Base-by-base conservation (phyloP, 2,797 vertebrate species). In the Hybognathus amarus region DNA sequence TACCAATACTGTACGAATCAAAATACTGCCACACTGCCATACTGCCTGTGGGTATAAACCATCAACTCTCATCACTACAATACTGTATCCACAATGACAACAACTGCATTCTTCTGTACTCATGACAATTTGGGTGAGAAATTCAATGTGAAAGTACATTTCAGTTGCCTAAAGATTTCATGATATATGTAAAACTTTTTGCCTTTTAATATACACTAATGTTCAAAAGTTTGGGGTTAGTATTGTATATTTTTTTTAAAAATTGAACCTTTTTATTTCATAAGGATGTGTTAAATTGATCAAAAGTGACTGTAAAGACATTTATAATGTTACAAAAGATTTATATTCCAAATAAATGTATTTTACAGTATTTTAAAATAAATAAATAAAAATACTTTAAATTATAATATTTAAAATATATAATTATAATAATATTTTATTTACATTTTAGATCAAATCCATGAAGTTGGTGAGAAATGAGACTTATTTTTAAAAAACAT, bases 1-100 rank as follows among this genome's bases (percentile, higher is more conserved):
- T 17, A 75, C 30, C 71, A 54, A 74, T n/a, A n/a, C n/a, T n/a
- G n/a, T 74, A 38, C 6, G 30, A 74, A 74, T 54, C 71, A 74
- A 50, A 75, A 38, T 56, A 38, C 12, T 56, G 73, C 33, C 33
- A 75, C 33, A 75, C 12, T 56, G 73, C 33, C n/a, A n/a, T n/a
- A 30, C 30, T 2, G 56, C 73, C 33, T 38, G 22, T 56, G 54
- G 52, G 12, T 33, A 59, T 10, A 40, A 76, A 17, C 52, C 22
- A 24, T 76, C 73, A 40, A 2, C 33, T 40, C 52, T 59, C 52
- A 59, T 59, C 50, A 59, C 22, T 36, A 24, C 33, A 75, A 38
- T 56, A 36, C 30, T 75, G 73, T 40, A 17, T 59, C 52, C 22
- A 38, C 52, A 38, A 59, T 24, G 33, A 38, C 33, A 76, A 22